Evolutionary conservation across 2,113 vertebrate genomes (phyloP).

Genomic region (Chlamydotis undulata): DNA sequence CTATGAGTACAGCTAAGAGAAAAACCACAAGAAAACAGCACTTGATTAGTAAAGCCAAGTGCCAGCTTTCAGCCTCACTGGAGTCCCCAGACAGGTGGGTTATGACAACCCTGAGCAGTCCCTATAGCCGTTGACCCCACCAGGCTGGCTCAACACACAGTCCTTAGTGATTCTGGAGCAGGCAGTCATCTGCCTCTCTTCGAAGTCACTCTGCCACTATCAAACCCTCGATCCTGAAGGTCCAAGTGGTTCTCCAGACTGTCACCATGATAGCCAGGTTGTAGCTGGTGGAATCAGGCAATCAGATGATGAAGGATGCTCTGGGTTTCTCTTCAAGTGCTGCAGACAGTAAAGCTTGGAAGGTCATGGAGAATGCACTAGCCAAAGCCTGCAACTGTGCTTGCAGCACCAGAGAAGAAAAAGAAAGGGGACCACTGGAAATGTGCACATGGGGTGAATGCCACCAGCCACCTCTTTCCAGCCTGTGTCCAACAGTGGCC

Average conservation of each 20-base stretch:
- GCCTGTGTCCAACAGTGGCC: background rate
- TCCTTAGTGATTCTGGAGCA: background rate
- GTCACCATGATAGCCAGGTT: background rate
- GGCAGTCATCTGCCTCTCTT: background rate
- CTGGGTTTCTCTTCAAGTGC: background rate
- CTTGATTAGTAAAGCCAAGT: background rate
- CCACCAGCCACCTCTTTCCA: background rate
- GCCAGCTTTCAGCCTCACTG: background rate
- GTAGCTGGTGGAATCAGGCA: background rate
- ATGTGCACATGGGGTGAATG: accelerated
- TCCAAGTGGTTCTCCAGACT: background rate
- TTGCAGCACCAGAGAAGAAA: background rate
- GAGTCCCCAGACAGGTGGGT: background rate
- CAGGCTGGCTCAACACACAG: background rate
- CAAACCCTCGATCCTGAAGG: background rate
- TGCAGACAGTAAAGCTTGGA: background rate
- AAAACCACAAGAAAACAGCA: background rate
- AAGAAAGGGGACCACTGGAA: background rate
- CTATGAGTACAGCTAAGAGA: background rate
- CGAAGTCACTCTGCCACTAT: background rate
- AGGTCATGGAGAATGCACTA: background rate
- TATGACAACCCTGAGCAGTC: background rate
- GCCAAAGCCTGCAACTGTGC: background rate
- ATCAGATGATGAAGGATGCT: background rate
- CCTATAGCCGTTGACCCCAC: background rate